Evolutionary conservation across 2,797 vertebrate species (phyloP).

Genomic region (Crax fasciolata): DNA sequence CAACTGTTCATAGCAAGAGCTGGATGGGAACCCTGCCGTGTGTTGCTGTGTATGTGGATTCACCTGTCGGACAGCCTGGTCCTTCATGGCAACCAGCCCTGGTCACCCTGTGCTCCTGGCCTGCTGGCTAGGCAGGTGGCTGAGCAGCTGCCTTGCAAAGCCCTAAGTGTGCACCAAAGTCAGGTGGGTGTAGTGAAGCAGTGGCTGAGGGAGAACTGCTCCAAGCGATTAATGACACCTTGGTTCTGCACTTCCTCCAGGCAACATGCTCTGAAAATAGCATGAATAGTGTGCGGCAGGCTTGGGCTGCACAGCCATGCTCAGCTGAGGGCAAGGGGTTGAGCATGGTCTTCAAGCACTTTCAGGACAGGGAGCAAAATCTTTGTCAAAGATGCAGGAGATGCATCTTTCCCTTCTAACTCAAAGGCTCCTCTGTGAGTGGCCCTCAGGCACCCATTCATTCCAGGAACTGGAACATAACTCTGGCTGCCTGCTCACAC

Average conservation of each 20-base stretch:
- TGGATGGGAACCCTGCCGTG: too few species aligned
- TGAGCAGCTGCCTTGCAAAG: background rate
- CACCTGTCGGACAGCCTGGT: background rate
- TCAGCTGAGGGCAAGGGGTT: background rate
- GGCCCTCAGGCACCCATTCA: background rate
- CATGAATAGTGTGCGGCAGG: rapidly evolving
- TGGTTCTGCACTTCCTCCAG: background rate
- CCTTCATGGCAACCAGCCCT: background rate
- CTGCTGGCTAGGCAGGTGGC: background rate
- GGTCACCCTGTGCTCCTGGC: background rate
- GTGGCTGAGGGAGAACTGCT: background rate
- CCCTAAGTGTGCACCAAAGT: background rate
- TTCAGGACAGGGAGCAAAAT: background rate
- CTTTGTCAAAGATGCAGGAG: background rate
- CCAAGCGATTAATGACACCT: background rate
- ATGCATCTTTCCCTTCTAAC: background rate
- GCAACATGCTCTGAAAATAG: background rate
- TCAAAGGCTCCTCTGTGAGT: background rate
- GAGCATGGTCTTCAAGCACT: background rate
- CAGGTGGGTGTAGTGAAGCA: background rate
- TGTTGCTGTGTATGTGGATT: background rate
- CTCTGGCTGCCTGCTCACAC: background rate
- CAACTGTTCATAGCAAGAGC: background rate
- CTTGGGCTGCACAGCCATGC: background rate
- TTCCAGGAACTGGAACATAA: background rate